Conservation (phyloP, 2,113 vertebrate genomes). For the Hylia prasina region DNA sequence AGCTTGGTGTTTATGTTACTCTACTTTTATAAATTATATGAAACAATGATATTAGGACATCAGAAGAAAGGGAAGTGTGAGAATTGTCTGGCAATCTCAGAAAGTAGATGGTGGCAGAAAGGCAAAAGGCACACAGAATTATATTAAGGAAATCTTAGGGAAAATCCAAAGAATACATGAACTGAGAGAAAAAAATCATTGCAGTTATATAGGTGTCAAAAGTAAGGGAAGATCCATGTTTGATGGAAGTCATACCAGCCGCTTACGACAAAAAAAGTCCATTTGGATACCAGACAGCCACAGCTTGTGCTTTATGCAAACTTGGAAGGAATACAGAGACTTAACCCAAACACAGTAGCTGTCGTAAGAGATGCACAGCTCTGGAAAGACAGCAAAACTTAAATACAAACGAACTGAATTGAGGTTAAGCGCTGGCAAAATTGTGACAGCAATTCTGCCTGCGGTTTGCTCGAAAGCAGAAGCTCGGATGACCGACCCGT, state of each 20-base stretch:
- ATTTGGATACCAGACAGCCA: not conserved
- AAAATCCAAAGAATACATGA: not conserved
- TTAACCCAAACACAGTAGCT: not conserved
- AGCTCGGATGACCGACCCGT: not conserved
- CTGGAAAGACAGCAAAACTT: not conserved
- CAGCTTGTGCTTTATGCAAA: not conserved
- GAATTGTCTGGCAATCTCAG: not conserved
- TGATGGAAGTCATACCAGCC: not conserved
- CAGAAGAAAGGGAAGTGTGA: not conserved
- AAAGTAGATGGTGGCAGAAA: not conserved
- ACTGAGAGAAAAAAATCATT: not conserved
- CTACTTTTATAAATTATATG: not conserved
- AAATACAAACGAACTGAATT: not conserved
- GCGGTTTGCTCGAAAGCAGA: conserved; percentile 42
- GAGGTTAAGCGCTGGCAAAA: not conserved
- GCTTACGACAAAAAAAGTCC: not conserved
- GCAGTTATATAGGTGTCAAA: not conserved
- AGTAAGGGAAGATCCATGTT: not conserved
- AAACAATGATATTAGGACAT: not conserved
- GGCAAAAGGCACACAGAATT: not conserved
- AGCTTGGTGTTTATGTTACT: not conserved
- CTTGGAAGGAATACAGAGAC: not conserved
- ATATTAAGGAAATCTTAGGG: not conserved
- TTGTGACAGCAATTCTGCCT: not conserved
- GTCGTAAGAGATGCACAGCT: not conserved